Evolutionary conservation across 2,888 invertebrate genomes (phyloP).

Genomic region (Amphipoea lucens): DNA sequence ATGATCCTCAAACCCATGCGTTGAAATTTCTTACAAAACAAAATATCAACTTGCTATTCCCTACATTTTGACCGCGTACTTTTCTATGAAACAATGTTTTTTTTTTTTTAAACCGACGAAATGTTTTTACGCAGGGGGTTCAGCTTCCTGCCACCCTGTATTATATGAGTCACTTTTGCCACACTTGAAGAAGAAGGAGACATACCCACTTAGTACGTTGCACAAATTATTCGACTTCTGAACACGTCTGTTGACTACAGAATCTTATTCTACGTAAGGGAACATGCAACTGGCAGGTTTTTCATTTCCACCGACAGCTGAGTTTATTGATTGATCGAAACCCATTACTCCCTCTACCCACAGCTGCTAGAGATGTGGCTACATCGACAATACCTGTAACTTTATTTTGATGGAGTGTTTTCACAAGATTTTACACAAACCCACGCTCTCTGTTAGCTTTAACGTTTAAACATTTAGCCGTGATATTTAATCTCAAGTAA

Average conservation of each 20-base stretch:
- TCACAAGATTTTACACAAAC: slow-evolving; percentile 26
- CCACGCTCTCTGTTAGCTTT: slow-evolving; percentile 7
- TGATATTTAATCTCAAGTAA: slow-evolving; percentile 43
- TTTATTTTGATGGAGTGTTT: slow-evolving; percentile 24
- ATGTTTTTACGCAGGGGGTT: background rate
- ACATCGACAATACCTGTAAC: slow-evolving; percentile 10
- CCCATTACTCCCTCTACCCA: slow-evolving; percentile 33
- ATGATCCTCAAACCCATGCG: too few species aligned
- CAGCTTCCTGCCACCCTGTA: background rate
- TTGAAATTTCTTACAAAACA: too few species aligned
- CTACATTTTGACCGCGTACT: too few species aligned
- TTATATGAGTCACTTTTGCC: background rate
- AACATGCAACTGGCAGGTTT: slow-evolving; percentile 32
- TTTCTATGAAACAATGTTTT: too few species aligned
- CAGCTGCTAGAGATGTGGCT: slow-evolving; percentile 33
- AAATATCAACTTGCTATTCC: too few species aligned
- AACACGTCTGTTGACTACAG: background rate
- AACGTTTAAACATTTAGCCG: slow-evolving; percentile 36
- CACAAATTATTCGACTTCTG: background rate
- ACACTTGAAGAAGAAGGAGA: background rate
- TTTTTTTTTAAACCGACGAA: background rate
- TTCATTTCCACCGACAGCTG: slow-evolving; percentile 42
- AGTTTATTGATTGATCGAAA: slow-evolving; percentile 52
- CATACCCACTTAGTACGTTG: background rate
- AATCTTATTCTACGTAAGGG: background rate